Base-by-base conservation (phyloP, 2,888 invertebrate genomes). In the Cristatella mucedo region DNA sequence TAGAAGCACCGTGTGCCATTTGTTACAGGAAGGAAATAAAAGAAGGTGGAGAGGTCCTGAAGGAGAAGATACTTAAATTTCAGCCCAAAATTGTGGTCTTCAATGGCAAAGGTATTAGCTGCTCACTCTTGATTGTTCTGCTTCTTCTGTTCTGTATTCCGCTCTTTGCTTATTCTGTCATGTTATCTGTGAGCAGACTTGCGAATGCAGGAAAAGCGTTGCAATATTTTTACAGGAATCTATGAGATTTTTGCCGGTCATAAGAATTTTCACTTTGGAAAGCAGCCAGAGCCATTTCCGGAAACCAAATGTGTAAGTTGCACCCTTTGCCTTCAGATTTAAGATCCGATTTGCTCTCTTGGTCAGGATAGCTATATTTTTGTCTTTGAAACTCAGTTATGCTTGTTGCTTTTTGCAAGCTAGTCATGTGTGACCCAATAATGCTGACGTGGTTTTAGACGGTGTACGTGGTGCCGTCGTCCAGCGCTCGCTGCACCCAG, bases 391-490 rank as follows among this genome's bases (percentile, higher is more conserved):
- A n/a, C n/a, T n/a, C n/a, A n/a, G n/a, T n/a, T n/a, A n/a, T n/a
- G n/a, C n/a, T n/a, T n/a, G n/a, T n/a, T n/a, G n/a, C n/a, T n/a
- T n/a, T n/a, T n/a, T n/a, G n/a, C n/a, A n/a, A n/a, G n/a, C n/a
- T n/a, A n/a, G n/a, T n/a, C n/a, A n/a, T n/a, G n/a, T n/a, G n/a
- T n/a, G n/a, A n/a, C n/a, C n/a, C n/a, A n/a, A n/a, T n/a, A n/a
- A n/a, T n/a, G n/a, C n/a, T n/a, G n/a, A n/a, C n/a, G 49, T 44
- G 53, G 39, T 72, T 71, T 11, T 73, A 91, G 89, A 81, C 84
- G 66, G 84, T 91, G 74, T 95, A 86, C 84, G 93, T 95, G 62
- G 91, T 93, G 91, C 93, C 93, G 48, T 93, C 91, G 40, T 91
- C 91, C 38, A 89, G 87, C 59, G 91, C 93, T 37, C 76, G 93